Evolutionary conservation across 2,888 invertebrate genomes (phyloP), one percentile per base, ranked within the genome.

Genomic region (Ceriagrion tenellum): DNA sequence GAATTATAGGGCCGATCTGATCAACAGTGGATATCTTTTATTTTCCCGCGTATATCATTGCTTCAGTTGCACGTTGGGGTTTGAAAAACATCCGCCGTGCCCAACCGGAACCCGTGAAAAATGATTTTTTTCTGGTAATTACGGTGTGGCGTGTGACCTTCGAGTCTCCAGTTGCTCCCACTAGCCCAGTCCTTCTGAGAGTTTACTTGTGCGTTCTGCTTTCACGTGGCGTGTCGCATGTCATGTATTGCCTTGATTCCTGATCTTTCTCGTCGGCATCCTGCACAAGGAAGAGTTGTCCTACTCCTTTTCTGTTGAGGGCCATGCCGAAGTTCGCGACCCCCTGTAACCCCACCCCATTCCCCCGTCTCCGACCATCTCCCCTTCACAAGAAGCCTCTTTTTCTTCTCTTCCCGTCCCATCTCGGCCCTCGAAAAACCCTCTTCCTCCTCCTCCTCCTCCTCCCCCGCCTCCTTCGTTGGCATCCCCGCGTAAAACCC

Each of bases 241-340:
- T 35, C 81, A 16, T 35, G 81, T 16, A 16, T 81, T 35, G 30
- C 35, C 81, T 81, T 35, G 30, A 81, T 10, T 35, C 81, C 35
- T n/a, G n/a, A n/a, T n/a, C n/a, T n/a, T 81, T 26, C 81, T n/a
- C 0, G 81, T 35, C 35, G 2, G 81, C 35, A 16, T 81, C 35
- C 81, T 35, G 81, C 13, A 8, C 81, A 18, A 81, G 35, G 35
- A n/a, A 26, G n/a, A 69, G 69, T 12, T 35, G 81, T 13, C 81
- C 81, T 81, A 35, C 30, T 81, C 81, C 35, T 12, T n/a, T 23
- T n/a, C n/a, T n/a, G 8, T 30, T n/a, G 81, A 81, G 30, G 81
- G 30, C 81, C 74, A 74, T 74, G n/a, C 30, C 81, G 81, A 81
- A 81, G 81, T 81, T 81, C 81, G 81, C 81, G 26, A 81, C 35